A percentile compares a stretch with the other conserved stretches of the same genome.
These are phyloP conservation scores for Phocoena phocoena DNA, from an alignment of 2,113 vertebrate species.

Conservation along the genomic window DNA sequence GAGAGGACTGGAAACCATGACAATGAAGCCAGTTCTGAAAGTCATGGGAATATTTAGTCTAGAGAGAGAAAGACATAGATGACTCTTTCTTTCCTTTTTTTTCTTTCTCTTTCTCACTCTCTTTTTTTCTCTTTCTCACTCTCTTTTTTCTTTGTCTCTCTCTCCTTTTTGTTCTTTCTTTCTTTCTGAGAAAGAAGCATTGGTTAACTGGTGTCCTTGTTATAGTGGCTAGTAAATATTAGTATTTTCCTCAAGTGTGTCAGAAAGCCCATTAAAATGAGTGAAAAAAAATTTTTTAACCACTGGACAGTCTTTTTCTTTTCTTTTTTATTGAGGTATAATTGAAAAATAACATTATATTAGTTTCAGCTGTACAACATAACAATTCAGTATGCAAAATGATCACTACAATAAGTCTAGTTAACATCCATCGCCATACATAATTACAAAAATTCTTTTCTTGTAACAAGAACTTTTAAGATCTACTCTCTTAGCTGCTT, in stretches of 20 bases:
- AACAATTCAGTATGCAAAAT: neutral
- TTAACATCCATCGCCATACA: neutral
- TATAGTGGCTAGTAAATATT: neutral
- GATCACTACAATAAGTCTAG: neutral
- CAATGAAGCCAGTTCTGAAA: neutral
- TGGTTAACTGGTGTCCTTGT: neutral
- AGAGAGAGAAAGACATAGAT: neutral
- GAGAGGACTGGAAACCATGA: neutral
- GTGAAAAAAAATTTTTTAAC: neutral
- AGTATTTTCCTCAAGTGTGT: neutral
- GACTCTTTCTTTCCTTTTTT: neutral
- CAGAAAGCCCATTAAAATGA: neutral
- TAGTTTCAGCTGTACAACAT: neutral
- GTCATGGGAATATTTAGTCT: neutral
- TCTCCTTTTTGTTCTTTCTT: too few relatives aligned
- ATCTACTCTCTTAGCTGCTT: neutral
- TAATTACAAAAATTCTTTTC: neutral
- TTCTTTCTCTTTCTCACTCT: neutral
- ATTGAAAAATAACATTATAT: neutral
- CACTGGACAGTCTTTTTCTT: neutral
- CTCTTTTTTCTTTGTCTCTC: too few relatives aligned
- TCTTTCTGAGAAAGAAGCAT: neutral
- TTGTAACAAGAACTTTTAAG: neutral
- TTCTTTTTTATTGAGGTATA: neutral
- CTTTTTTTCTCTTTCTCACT: neutral